A percentile compares a stretch with the other conserved stretches of the same genome.
Evolutionary conservation across 2,888 invertebrate genomes (phyloP).

Genomic region (Chironomus tentans): DNA sequence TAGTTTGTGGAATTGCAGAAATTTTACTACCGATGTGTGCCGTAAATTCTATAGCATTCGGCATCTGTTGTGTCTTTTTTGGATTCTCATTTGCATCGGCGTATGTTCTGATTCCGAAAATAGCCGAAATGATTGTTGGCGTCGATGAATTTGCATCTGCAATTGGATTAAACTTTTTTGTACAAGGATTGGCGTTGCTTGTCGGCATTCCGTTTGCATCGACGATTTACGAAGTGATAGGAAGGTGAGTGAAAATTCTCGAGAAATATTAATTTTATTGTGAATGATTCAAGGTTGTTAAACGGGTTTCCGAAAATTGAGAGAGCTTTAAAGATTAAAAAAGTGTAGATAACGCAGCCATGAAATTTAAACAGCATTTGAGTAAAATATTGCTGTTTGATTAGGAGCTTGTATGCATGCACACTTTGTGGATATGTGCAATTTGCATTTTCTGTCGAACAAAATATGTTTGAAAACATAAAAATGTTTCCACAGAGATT

Average conservation of each 20-base stretch:
- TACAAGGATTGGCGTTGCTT: background rate
- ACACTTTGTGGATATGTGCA: too few species aligned
- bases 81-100: constrained; percentile 5
- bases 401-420: too few species aligned
- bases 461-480: too few species aligned
- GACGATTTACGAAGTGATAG: background rate
- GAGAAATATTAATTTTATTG: too few species aligned
- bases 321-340: too few species aligned
- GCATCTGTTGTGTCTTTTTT: background rate
- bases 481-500: too few species aligned
- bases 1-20: background rate
- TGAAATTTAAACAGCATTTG: too few species aligned
- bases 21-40: background rate
- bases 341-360: too few species aligned
- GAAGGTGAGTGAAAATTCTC: background rate
- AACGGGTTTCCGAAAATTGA: too few species aligned
- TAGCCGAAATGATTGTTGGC: constrained; percentile 2
- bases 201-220: background rate
- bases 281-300: too few species aligned
- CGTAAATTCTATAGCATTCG: background rate
- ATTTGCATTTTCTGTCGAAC: too few species aligned
- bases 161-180: constrained; percentile 1
- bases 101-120: constrained; percentile 2
- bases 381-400: too few species aligned
- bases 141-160: background rate